Evolutionary conservation across 1,140 invertebrate species (phyloP).

Genomic region (Hetaerina americana): DNA sequence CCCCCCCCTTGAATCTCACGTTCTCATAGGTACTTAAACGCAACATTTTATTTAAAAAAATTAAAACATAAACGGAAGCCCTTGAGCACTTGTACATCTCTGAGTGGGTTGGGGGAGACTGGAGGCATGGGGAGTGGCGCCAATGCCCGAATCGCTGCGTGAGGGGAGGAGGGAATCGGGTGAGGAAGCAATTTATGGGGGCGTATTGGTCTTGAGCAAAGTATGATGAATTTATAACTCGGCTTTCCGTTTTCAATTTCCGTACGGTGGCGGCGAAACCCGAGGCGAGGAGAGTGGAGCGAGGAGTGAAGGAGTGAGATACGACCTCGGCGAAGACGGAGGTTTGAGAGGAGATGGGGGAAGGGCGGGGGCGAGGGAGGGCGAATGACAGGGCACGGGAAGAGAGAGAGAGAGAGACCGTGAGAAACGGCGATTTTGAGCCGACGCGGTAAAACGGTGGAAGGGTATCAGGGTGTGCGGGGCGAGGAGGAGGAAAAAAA

Average conservation of each 20-base stretch:
- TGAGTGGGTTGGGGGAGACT: too few species aligned
- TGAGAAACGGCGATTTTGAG: background rate
- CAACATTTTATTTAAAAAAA: too few species aligned
- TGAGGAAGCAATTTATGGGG: background rate
- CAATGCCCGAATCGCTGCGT: too few species aligned
- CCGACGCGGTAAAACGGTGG: background rate
- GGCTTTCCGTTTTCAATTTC: background rate
- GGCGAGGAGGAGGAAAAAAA: background rate
- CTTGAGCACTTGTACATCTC: too few species aligned
- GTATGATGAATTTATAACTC: background rate
- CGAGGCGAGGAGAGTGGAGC: background rate
- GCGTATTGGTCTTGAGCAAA: background rate
- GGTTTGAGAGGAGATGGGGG: too few species aligned
- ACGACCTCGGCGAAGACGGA: background rate
- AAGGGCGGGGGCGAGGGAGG: too few species aligned
- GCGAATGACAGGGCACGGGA: background rate
- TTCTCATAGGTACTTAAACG: too few species aligned
- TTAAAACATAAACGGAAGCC: too few species aligned
- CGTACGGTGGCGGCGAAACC: background rate
- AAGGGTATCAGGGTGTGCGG: background rate
- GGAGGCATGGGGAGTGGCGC: too few species aligned
- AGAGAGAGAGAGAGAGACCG: too few species aligned
- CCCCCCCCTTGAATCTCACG: too few species aligned
- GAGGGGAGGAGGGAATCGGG: background rate
- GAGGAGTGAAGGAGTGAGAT: background rate